Evolutionary conservation across 2,113 vertebrate genomes (phyloP), one percentile per base, ranked within the genome.

Genomic region (Poeciliopsis prolifica): DNA sequence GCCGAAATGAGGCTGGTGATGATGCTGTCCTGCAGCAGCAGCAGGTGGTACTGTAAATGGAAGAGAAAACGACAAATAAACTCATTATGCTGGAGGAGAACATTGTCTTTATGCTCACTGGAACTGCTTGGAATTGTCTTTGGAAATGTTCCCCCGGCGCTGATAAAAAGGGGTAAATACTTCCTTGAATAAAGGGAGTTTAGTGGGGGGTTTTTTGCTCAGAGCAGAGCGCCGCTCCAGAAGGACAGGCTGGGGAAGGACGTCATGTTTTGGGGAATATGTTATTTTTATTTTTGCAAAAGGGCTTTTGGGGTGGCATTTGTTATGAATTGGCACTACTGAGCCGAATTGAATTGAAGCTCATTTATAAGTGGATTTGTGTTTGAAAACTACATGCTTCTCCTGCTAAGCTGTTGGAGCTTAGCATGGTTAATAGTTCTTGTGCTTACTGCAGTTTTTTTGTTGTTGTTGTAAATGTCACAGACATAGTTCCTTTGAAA

Each of bases 1-100:
- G 78, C 72, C 81, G 86, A 75, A 89, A 90, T 83, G 83, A 86
- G 84, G 72, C 84, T 48, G 81, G 75, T 86, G 89, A 87, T 87
- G 69, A 78, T 60, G 60, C 71, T 73, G 87, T 88, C 86, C 81
- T 84, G 84, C 71, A 80, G 70, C 24, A 87, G 86, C 82, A 84
- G 89, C 86, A 86, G 86, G 86, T 87, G 91, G 85, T 82, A 79
- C 82, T 87, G 89, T 88, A 81, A 88, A 77, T 77, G 78, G 58
- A 62, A 70, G 61, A 63, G 54, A 60, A 66, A 68, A 64, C 68
- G 51, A 85, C 77, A 35, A 73, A 89, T 73, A 66, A 82, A 76
- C 61, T 85, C 83, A 87, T 90, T 86, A 83, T 19, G 2, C 31
- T 81, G 83, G 82, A 73, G 85, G 77, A 89, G 65, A 31, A 69